Evolutionary conservation across 2,797 vertebrate species (phyloP).

Genomic region (Serranus cabrilla): DNA sequence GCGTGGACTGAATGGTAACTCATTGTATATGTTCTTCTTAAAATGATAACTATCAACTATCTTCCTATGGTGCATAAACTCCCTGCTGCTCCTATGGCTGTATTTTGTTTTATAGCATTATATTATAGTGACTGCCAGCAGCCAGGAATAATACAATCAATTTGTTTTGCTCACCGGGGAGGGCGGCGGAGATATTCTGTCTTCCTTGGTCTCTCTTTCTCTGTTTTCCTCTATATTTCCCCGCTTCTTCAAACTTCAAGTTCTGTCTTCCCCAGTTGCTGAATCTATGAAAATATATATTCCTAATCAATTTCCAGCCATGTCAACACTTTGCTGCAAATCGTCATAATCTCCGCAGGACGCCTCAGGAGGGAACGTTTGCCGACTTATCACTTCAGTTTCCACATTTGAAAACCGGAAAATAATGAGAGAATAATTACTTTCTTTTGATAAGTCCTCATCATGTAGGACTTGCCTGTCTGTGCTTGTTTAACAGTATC

Average conservation of each 20-base stretch:
- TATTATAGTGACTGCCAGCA: constrained; percentile 73
- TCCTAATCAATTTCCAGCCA: constrained; percentile 71
- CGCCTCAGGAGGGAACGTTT: constrained; percentile 36
- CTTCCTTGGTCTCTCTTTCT: constrained; percentile 11
- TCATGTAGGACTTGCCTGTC: constrained; percentile 22
- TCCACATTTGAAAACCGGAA: constrained; percentile 42
- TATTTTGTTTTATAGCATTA: constrained; percentile 75
- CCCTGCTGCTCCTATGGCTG: constrained; percentile 63
- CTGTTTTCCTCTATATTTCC: constrained; percentile 15
- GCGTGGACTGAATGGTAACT: constrained; percentile 26
- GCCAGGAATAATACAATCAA: constrained; percentile 76
- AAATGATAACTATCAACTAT: constrained; percentile 67
- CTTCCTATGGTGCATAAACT: constrained; percentile 65
- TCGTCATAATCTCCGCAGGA: constrained; percentile 59
- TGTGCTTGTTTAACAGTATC: constrained; percentile 50
- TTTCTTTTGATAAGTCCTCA: constrained; percentile 43
- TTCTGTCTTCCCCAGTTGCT: constrained; percentile 44
- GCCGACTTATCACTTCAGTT: constrained; percentile 41
- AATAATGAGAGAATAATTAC: constrained; percentile 66
- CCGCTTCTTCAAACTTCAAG: constrained; percentile 39
- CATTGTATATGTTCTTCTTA: constrained; percentile 46
- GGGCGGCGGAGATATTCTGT: constrained; percentile 37
- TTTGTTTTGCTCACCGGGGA: constrained; percentile 69
- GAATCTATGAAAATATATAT: constrained; percentile 47
- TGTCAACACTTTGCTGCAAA: constrained; percentile 58